A percentile compares a stretch with the other conserved stretches of the same genome.
These are phyloP conservation scores for Ophraella communa DNA, from an alignment of 2,888 invertebrate species.

Conservation along the genomic window DNA sequence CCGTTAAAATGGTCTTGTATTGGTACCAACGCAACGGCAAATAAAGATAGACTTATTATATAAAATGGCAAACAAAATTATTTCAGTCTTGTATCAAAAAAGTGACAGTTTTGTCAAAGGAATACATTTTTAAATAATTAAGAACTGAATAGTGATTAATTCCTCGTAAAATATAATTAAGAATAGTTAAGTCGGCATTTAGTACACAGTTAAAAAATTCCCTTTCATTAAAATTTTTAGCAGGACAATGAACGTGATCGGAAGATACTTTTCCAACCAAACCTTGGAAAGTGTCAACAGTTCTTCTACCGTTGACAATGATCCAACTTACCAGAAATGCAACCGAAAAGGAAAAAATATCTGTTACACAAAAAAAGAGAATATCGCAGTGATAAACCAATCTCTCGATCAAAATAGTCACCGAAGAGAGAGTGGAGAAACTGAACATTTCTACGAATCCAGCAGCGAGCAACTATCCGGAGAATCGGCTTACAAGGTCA, in stretches of 20 bases:
- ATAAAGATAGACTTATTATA: no score
- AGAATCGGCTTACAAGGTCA: slow-evolving; percentile 47
- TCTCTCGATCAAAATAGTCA: slow-evolving; percentile 12
- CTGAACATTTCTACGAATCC: background rate
- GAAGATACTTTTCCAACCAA: background rate
- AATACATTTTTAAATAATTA: background rate
- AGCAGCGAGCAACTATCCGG: slow-evolving; percentile 38
- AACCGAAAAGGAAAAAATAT: slow-evolving; percentile 43
- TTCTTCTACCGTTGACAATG: background rate
- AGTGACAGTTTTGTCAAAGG: background rate
- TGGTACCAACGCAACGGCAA: no score
- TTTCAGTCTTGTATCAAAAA: no score
- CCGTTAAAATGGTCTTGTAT: no score
- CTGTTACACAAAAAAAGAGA: slow-evolving; percentile 40
- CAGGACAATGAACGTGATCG: background rate
- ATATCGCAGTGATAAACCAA: slow-evolving; percentile 38
- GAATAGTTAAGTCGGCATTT: no score
- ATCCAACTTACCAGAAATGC: slow-evolving; percentile 15
- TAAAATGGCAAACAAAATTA: no score
- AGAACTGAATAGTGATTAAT: background rate
- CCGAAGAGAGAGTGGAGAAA: background rate
- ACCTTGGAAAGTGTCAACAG: background rate
- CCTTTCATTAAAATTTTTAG: no score
- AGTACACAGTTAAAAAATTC: no score
- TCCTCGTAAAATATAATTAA: no score